Conservation (phyloP, 2,888 invertebrate species). For the Trissolcus brochymenae region DNA sequence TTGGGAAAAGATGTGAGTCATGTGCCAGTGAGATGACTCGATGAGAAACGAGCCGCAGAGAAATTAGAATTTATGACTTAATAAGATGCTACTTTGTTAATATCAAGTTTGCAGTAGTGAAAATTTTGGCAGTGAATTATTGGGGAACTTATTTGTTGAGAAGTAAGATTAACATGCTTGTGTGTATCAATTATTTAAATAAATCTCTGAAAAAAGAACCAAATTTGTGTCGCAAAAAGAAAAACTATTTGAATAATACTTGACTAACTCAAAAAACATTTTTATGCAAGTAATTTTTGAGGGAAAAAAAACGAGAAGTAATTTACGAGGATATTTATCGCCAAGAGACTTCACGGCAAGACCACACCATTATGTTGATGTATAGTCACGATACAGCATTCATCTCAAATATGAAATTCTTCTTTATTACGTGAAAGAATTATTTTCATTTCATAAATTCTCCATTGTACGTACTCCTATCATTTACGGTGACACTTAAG, state of each 20-base stretch:
- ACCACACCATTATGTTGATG: constrained; percentile 13
- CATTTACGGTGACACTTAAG: constrained; percentile 32
- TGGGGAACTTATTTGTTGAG: constrained; percentile 4
- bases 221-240: too few species aligned
- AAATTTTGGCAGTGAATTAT: constrained; percentile 14
- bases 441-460: constrained; percentile 48
- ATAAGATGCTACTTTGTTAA: constrained; percentile 27
- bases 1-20: constrained; percentile 24
- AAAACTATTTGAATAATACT: too few species aligned
- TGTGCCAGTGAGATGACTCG: constrained; percentile 26
- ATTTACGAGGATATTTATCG: too few species aligned
- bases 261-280: too few species aligned
- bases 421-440: constrained; percentile 17
- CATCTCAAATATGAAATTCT: constrained; percentile 46
- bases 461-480: constrained; percentile 23
- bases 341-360: too few species aligned
- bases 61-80: constrained; percentile 41
- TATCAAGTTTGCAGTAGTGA: constrained; percentile 9
- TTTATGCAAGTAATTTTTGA: too few species aligned
- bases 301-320: too few species aligned
- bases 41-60: constrained; percentile 14
- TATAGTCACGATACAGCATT: constrained; percentile 40
- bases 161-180: constrained; percentile 8
- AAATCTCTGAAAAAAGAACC: too few species aligned
- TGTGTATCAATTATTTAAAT: background rate